phyloP scores from a whole-genome alignment of 2,113 vertebrate species.

The Toxostoma redivivum region DNA sequence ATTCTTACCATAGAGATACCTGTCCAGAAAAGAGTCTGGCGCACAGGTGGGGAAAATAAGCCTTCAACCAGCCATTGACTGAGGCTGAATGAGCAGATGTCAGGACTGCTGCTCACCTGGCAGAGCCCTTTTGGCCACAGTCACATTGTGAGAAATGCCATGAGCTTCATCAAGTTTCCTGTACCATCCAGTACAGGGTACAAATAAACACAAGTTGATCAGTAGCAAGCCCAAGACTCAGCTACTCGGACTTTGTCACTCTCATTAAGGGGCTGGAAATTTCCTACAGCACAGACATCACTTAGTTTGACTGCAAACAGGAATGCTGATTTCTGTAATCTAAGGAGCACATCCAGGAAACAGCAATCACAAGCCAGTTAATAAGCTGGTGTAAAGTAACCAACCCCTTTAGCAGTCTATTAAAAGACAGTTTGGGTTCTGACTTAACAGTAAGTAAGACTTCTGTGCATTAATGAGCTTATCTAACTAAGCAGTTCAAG shows the following conservation, averaged over 20 bases:
- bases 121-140: background rate
- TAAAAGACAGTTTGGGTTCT: slow-evolving; percentile 58
- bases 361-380: background rate
- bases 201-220: background rate
- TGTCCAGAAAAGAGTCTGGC: background rate
- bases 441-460: slow-evolving; percentile 36
- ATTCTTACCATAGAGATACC: background rate
- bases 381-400: slow-evolving; percentile 18
- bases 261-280: background rate
- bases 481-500: slow-evolving; percentile 57
- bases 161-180: fast-evolving
- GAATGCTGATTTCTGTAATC: background rate
- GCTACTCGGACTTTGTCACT: background rate
- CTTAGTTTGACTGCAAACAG: background rate
- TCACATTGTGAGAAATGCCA: background rate
- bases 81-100: background rate
- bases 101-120: background rate
- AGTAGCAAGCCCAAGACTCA: background rate
- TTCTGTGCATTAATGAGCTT: slow-evolving; percentile 56
- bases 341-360: background rate
- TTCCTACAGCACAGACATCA: background rate
- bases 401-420: slow-evolving; percentile 46
- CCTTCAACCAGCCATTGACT: background rate
- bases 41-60: background rate
- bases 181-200: background rate